phyloP scores from a whole-genome alignment of 2,888 invertebrate genomes.

The Yponomeuta plumbellus region DNA sequence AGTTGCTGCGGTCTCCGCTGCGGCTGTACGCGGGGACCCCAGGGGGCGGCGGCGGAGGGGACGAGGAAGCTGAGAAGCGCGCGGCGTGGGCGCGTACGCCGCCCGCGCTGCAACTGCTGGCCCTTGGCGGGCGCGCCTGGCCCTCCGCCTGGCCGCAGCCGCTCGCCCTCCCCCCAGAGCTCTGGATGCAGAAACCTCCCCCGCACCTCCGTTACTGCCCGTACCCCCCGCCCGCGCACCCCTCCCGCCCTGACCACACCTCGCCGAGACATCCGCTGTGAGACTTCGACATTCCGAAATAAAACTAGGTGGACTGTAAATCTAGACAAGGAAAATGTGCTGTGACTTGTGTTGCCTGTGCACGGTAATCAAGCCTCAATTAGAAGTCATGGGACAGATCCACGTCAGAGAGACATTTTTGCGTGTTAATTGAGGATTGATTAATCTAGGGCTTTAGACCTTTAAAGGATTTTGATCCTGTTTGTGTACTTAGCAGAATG shows the following conservation, averaged over 20 bases:
- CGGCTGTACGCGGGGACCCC: slow-evolving; percentile 80
- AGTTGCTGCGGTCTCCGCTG: slow-evolving; percentile 80
- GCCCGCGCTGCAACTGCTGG: slow-evolving; percentile 60
- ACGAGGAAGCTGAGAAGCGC: slow-evolving; percentile 76
- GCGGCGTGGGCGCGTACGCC: slow-evolving; percentile 73
- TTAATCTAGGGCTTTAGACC: neutral
- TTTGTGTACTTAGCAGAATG: neutral
- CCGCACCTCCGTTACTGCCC: slow-evolving; percentile 77
- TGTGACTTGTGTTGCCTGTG: slow-evolving; percentile 32
- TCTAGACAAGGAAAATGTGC: slow-evolving; percentile 34
- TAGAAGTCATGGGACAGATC: neutral
- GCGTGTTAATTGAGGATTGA: neutral
- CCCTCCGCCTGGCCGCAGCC: slow-evolving; percentile 93
- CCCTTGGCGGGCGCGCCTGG: slow-evolving; percentile 84
- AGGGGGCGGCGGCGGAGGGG: slow-evolving; percentile 72
- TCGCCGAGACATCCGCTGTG: slow-evolving; percentile 64
- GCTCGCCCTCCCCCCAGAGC: slow-evolving; percentile 89
- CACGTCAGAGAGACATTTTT: neutral
- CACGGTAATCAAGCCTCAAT: neutral
- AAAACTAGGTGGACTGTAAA: slow-evolving; percentile 14
- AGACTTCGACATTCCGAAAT: slow-evolving; percentile 25
- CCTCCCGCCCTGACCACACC: slow-evolving; percentile 48
- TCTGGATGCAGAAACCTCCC: slow-evolving; percentile 93
- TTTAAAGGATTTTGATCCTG: neutral
- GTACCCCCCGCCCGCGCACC: slow-evolving; percentile 74